Conservation (phyloP, 1,140 invertebrate species). For the Sitophilus oryzae region DNA sequence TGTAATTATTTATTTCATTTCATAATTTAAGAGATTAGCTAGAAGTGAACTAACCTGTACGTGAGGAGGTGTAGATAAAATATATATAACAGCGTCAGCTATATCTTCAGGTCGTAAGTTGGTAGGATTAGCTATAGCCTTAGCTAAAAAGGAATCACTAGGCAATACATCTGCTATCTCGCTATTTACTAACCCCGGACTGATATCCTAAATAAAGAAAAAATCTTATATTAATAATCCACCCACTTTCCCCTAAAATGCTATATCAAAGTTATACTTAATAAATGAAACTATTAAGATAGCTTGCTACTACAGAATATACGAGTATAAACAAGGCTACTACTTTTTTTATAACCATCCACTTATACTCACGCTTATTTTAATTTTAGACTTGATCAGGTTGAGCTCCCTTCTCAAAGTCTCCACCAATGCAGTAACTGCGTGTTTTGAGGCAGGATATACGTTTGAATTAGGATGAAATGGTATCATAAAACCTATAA, state of each 20-base stretch:
- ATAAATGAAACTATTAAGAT: too few relatives aligned
- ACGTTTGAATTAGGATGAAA: slow-evolving; percentile 33
- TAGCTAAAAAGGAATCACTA: not conserved
- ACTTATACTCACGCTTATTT: slow-evolving; percentile 45
- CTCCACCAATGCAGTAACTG: slow-evolving; percentile 50
- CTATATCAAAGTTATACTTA: not conserved
- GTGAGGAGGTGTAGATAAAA: slow-evolving; percentile 52
- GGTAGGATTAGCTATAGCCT: not conserved
- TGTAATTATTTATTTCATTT: too few relatives aligned
- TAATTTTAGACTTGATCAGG: slow-evolving; percentile 36
- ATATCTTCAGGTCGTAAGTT: slow-evolving; percentile 45
- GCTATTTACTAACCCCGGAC: slow-evolving; percentile 20
- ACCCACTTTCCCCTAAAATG: not conserved
- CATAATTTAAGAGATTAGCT: too few relatives aligned
- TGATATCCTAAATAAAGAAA: slow-evolving; percentile 21
- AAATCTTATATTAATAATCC: too few relatives aligned
- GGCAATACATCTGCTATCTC: not conserved
- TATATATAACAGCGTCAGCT: slow-evolving; percentile 54
- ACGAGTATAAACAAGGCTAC: too few relatives aligned
- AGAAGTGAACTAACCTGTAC: slow-evolving; percentile 51
- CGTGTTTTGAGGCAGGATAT: slow-evolving; percentile 53
- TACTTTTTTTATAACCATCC: too few relatives aligned
- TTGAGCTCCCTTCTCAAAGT: slow-evolving; percentile 50
- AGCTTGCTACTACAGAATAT: too few relatives aligned
- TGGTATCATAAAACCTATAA: slow-evolving; percentile 36